These are phyloP conservation scores for Otolemur crassicaudatus DNA, from an alignment of 2,797 vertebrate species.

Conservation along the genomic window DNA sequence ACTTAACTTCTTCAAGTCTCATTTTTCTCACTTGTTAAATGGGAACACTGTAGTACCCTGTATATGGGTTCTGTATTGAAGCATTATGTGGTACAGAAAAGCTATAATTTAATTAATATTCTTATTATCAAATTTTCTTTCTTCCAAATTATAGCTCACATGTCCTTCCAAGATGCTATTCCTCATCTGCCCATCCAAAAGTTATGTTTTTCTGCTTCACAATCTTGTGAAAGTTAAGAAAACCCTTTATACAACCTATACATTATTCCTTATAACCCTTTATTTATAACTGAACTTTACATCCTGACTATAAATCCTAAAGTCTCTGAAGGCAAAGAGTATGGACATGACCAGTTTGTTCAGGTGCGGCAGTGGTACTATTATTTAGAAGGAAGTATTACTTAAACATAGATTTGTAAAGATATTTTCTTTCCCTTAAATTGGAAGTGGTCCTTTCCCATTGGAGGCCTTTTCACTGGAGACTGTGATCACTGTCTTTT, in stretches of 20 bases:
- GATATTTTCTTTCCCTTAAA: background rate
- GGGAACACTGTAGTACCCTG: background rate
- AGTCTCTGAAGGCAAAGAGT: background rate
- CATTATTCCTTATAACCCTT: background rate
- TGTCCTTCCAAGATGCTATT: background rate
- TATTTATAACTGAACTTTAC: too few relatives aligned
- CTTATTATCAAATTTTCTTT: background rate
- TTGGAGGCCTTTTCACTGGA: background rate
- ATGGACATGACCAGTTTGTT: background rate
- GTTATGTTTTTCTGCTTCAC: background rate
- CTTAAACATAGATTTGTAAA: background rate
- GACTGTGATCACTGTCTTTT: background rate
- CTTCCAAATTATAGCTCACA: background rate
- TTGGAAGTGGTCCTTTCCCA: background rate
- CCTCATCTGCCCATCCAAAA: background rate
- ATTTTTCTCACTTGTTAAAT: background rate
- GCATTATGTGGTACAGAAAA: background rate
- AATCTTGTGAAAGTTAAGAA: background rate
- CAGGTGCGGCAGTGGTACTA: background rate
- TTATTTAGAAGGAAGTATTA: background rate
- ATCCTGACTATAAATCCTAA: background rate
- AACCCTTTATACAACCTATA: background rate
- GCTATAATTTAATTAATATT: background rate
- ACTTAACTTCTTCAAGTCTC: background rate
- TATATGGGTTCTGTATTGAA: background rate